Conservation (phyloP, 2,113 vertebrate species). For the Oreochromis niloticus region DNA sequence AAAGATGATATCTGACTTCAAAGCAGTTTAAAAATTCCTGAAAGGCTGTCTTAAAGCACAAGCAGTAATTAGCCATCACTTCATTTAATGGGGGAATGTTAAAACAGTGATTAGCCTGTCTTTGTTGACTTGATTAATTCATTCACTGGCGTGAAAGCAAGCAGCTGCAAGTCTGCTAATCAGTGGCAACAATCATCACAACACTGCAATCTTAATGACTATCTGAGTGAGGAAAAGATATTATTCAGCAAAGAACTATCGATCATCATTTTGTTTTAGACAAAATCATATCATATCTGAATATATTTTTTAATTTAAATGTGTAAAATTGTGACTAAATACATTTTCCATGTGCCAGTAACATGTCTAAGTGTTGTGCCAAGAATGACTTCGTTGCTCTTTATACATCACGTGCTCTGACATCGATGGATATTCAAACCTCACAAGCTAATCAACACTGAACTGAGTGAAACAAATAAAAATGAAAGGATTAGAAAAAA, state of each 20-base stretch:
- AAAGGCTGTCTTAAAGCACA: constrained; percentile 21
- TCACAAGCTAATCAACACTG: not conserved
- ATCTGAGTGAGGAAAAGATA: constrained; percentile 5
- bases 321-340: not conserved
- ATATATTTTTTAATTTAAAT: not conserved
- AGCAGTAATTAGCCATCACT: constrained; percentile 58
- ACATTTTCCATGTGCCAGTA: not conserved
- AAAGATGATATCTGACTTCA: constrained; percentile 10
- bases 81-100: constrained; percentile 57
- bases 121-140: constrained; percentile 64
- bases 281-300: not conserved
- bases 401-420: not conserved
- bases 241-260: not conserved
- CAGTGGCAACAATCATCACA: constrained; percentile 51
- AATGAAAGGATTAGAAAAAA: not conserved
- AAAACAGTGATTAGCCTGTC: constrained; percentile 66
- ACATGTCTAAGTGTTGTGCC: not conserved
- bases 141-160: constrained; percentile 45
- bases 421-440: not conserved
- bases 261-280: not conserved
- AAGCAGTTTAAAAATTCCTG: constrained; percentile 11
- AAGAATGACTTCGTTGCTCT: not conserved
- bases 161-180: constrained; percentile 64
- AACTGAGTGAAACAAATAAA: not conserved
- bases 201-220: constrained; percentile 52